Evolutionary conservation across 2,888 invertebrate species (phyloP), one percentile per base, ranked within the genome.

Genomic region (Incurvaria masculella): DNA sequence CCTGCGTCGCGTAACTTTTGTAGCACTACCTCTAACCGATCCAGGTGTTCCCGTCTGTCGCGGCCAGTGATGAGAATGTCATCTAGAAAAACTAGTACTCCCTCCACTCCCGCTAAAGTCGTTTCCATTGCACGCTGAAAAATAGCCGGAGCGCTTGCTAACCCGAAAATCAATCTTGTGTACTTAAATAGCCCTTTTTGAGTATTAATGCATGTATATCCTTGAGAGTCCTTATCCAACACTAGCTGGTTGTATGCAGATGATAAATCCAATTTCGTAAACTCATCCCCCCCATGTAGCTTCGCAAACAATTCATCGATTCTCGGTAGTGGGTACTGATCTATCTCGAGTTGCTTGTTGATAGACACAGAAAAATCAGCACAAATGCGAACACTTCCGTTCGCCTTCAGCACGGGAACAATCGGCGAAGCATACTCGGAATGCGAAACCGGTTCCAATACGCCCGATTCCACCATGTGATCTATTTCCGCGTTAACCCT

Each of bases 281-380:
- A 58, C 26, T 51, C 41, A 19, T 49, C 42, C 19, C 57, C 55
- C 4, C 54, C 52, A 16, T 47, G 43, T 21, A 60, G 43, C 46
- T 51, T 55, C 21, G 44, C 42, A 53, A 60, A 59, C 38, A 61
- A 44, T 48, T 57, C 54, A 41, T 59, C 56, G n/a, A 56, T 52
- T 40, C 49, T 47, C 11, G 57, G 57, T 21, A 61, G 40, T 16
- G 58, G 58, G 49, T 58, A 56, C 17, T 54, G 42, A 39, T 53
- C 52, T 43, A 54, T 48, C 42, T 55, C 47, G 39, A 59, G 44
- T 38, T 46, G 16, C 33, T 47, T 45, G 42, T 59, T 59, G 18
- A 59, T 38, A 5, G 55, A 58, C n/a, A 55, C 50, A 40, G 54
- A 53, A 48, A 55, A 57, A 47, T 55, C 55, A 3, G 53, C 55